Evolutionary conservation across 2,113 vertebrate species (phyloP).

Genomic region (Anseranas semipalmata): DNA sequence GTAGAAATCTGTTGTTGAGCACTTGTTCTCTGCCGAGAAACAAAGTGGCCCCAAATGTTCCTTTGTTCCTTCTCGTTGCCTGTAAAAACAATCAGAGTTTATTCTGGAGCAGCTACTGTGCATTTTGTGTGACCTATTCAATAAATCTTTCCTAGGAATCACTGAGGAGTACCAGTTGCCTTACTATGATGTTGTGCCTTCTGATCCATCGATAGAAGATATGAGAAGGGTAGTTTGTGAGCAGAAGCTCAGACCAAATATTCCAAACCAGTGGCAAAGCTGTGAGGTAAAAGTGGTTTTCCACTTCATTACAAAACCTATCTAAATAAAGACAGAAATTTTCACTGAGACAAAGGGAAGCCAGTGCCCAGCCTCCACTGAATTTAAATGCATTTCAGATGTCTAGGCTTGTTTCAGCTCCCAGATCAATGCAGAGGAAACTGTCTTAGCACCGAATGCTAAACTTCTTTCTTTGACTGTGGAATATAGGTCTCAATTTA

Average conservation of each 20-base stretch:
- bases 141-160: conserved; percentile 76
- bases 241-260: conserved; percentile 91
- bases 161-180: conserved; percentile 96
- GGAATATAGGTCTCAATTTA: fast-evolving
- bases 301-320: background rate
- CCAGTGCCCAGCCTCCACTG: fast-evolving
- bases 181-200: conserved; percentile 96
- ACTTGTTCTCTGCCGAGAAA: background rate
- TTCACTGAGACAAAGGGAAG: background rate
- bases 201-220: conserved; percentile 94
- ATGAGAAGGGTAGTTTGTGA: conserved; percentile 96
- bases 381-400: background rate
- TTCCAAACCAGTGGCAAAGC: conserved; percentile 98
- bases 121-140: background rate
- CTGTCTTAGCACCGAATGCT: background rate
- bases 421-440: background rate
- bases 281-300: conserved; percentile 86
- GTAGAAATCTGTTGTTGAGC: background rate
- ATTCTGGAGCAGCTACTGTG: background rate
- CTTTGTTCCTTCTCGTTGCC: background rate
- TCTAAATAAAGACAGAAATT: background rate
- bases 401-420: background rate
- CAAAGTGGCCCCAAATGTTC: no score
- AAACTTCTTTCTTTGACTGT: background rate
- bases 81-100: background rate